Conservation (phyloP, 2,888 invertebrate genomes). For the Hypolimnas misippus region DNA sequence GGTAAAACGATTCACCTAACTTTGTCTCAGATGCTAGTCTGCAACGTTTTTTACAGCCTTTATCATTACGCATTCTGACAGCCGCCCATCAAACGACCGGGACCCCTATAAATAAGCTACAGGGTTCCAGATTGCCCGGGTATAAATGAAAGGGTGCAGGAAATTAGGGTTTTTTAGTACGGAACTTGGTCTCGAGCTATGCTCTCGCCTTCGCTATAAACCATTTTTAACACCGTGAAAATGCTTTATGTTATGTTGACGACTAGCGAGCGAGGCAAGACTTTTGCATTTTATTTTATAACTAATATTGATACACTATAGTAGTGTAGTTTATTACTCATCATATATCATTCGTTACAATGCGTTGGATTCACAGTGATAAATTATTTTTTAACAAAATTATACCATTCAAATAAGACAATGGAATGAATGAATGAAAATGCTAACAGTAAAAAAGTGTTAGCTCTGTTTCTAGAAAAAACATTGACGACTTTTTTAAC, state of each 20-base stretch:
- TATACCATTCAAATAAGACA: too few relatives aligned
- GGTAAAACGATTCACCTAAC: too few relatives aligned
- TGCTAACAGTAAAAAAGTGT: background rate
- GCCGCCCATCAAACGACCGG: conserved; percentile 75
- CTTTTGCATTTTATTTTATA: conserved; percentile 7
- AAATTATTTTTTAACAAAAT: too few relatives aligned
- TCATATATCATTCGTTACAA: too few relatives aligned
- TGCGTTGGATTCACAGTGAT: too few relatives aligned
- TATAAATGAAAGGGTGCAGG: conserved; percentile 83
- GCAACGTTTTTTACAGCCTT: conserved; percentile 67
- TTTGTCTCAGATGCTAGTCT: conserved; percentile 52
- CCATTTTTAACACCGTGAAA: conserved; percentile 78
- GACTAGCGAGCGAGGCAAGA: background rate
- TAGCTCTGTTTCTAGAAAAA: background rate
- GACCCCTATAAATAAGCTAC: conserved; percentile 81
- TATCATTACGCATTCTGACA: conserved; percentile 81
- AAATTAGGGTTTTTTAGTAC: conserved; percentile 83
- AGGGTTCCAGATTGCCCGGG: conserved; percentile 78
- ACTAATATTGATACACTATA: background rate
- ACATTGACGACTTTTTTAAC: background rate
- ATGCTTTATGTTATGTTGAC: conserved; percentile 39
- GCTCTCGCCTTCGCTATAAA: conserved; percentile 65
- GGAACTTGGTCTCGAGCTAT: conserved; percentile 61
- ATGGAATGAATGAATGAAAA: background rate
- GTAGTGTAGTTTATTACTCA: background rate